These are phyloP conservation scores for Ophion ventricosus DNA, from an alignment of 2,888 invertebrate genomes.

Conservation along the genomic window DNA sequence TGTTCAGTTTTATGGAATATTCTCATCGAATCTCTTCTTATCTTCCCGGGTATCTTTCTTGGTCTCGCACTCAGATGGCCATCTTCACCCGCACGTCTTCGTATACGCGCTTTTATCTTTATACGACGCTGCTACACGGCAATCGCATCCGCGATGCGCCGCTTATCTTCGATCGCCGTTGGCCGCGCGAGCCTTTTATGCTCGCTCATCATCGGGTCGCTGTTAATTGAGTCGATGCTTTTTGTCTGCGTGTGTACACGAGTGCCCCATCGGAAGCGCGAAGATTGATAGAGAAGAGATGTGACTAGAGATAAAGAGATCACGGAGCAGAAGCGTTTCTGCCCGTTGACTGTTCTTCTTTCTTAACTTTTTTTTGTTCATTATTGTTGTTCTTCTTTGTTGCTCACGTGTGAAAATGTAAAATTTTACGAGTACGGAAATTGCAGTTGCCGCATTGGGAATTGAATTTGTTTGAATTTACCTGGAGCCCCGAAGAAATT, in stretches of 20 bases:
- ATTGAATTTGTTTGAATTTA: too few species aligned
- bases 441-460: neutral
- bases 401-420: neutral
- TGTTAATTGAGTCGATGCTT: slow-evolving; percentile 70
- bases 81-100: slow-evolving; percentile 26
- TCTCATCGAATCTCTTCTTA: slow-evolving; percentile 29
- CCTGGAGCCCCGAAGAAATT: too few species aligned
- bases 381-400: neutral
- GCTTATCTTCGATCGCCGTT: slow-evolving; percentile 67
- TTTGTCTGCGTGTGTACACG: slow-evolving; percentile 13
- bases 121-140: slow-evolving; percentile 45
- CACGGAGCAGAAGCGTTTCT: slow-evolving; percentile 3
- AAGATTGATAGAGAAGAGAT: slow-evolving; percentile 21
- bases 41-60: slow-evolving; percentile 11
- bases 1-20: slow-evolving; percentile 18
- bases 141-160: slow-evolving; percentile 39
- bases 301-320: slow-evolving; percentile 16
- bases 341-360: neutral
- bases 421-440: neutral
- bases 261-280: slow-evolving; percentile 12
- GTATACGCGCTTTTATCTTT: slow-evolving; percentile 31
- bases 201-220: slow-evolving; percentile 43
- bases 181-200: slow-evolving; percentile 18
- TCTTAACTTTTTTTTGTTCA: neutral
- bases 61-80: too few species aligned